Conservation (phyloP, 2,888 invertebrate species). For the Cantharis rustica region DNA sequence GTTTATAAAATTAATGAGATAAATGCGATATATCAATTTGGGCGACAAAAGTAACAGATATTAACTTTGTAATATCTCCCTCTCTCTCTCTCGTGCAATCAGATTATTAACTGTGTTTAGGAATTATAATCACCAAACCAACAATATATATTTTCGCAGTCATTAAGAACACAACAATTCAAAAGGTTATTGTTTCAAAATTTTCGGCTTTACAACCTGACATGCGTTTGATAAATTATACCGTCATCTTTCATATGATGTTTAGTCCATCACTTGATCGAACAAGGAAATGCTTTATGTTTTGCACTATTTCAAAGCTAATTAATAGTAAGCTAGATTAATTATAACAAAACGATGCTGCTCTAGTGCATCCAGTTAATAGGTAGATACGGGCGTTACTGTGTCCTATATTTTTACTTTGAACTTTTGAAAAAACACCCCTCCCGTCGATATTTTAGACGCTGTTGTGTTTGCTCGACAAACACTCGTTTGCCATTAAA, state of each 20-base stretch:
- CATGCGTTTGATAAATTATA: slow-evolving; percentile 20
- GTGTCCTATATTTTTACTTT: no score
- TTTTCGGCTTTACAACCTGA: slow-evolving; percentile 13
- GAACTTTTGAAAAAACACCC: no score
- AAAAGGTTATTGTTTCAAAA: slow-evolving; percentile 16
- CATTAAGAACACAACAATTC: slow-evolving; percentile 6
- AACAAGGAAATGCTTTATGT: slow-evolving; percentile 10
- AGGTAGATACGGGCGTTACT: background rate
- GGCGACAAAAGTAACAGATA: background rate
- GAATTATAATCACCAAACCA: background rate
- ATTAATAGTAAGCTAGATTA: slow-evolving; percentile 13
- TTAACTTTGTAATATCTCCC: background rate
- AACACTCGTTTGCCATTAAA: background rate
- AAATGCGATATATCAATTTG: background rate
- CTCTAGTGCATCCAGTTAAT: background rate
- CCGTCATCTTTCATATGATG: slow-evolving; percentile 16
- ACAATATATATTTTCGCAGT: background rate
- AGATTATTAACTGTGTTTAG: background rate
- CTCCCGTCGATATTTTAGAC: no score
- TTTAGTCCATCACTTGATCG: slow-evolving; percentile 7
- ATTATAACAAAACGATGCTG: background rate
- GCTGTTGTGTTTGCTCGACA: background rate
- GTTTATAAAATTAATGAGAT: background rate
- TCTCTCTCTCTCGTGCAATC: background rate
- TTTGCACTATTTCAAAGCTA: slow-evolving; percentile 6